Conservation (phyloP, 2,888 invertebrate genomes). For the Tachystola acroxantha region DNA sequence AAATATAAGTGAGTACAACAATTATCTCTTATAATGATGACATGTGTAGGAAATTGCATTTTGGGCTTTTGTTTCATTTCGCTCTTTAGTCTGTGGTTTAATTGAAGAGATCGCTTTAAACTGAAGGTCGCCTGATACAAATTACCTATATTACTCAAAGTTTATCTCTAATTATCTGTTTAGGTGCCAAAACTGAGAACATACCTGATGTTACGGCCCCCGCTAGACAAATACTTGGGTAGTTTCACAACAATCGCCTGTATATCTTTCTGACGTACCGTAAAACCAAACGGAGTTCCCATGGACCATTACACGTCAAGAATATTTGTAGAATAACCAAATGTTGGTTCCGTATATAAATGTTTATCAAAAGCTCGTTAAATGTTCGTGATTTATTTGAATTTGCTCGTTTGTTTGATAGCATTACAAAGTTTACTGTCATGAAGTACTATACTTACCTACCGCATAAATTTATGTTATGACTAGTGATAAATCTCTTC, state of each 20-base stretch:
- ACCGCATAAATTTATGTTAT: slow-evolving; percentile 13
- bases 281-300: slow-evolving; percentile 56
- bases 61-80: no score
- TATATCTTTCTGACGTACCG: slow-evolving; percentile 47
- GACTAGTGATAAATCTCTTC: slow-evolving; percentile 1
- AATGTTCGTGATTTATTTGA: slow-evolving; percentile 65
- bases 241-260: slow-evolving; percentile 46
- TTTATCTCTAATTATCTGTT: no score
- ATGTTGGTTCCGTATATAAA: slow-evolving; percentile 49
- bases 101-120: no score
- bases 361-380: slow-evolving; percentile 66
- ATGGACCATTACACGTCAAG: slow-evolving; percentile 65
- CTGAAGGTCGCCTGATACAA: no score
- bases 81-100: no score
- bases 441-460: slow-evolving; percentile 16
- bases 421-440: slow-evolving; percentile 35
- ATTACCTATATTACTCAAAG: no score
- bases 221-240: slow-evolving; percentile 55
- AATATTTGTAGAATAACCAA: slow-evolving; percentile 72
- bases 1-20: no score
- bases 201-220: slow-evolving; percentile 34
- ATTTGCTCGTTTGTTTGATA: slow-evolving; percentile 57
- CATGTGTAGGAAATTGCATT: no score
- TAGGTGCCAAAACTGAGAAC: slow-evolving; percentile 7
- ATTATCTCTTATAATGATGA: no score